Percentiles rank a stretch among this genome's conserved stretches.
Conservation (phyloP, 1,140 invertebrate species). For the Plodia interpunctella region DNA sequence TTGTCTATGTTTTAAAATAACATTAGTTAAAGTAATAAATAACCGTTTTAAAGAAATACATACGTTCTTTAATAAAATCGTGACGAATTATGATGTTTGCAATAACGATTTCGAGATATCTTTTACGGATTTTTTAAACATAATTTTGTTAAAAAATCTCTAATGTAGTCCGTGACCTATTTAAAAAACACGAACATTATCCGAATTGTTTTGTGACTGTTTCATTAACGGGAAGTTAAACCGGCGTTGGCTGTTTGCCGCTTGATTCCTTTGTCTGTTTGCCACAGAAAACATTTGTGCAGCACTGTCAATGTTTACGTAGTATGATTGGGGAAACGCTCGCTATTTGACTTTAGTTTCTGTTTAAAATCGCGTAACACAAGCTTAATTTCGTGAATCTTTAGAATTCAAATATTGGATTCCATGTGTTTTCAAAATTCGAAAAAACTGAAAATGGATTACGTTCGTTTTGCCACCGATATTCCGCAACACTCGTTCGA, state of each 20-base stretch:
- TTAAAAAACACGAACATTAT: neutral
- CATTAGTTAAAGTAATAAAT: too few relatives aligned
- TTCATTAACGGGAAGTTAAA: conserved; percentile 40
- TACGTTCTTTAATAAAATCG: too few relatives aligned
- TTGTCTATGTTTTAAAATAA: too few relatives aligned
- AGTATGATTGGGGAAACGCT: conserved; percentile 37
- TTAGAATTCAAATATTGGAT: neutral
- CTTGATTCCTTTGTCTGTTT: conserved; percentile 5
- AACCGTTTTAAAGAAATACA: too few relatives aligned
- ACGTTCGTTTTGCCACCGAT: conserved; percentile 10
- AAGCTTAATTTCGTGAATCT: neutral
- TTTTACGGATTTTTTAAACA: too few relatives aligned
- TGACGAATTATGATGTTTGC: too few relatives aligned
- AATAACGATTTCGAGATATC: too few relatives aligned
- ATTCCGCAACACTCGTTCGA: conserved; percentile 5
- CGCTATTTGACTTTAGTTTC: conserved; percentile 16
- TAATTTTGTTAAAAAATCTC: neutral
- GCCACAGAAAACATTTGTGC: conserved; percentile 33
- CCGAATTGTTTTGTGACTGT: conserved; percentile 22
- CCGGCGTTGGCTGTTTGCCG: conserved; percentile 16
- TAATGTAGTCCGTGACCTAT: neutral
- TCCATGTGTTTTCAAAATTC: conserved; percentile 12
- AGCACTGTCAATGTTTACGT: conserved; percentile 32
- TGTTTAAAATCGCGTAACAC: neutral
- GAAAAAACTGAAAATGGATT: conserved; percentile 47